A percentile compares a stretch with the other conserved stretches of the same genome.
phyloP scores from a whole-genome alignment of 2,797 vertebrate species.

The Tiaroga cobitis region DNA sequence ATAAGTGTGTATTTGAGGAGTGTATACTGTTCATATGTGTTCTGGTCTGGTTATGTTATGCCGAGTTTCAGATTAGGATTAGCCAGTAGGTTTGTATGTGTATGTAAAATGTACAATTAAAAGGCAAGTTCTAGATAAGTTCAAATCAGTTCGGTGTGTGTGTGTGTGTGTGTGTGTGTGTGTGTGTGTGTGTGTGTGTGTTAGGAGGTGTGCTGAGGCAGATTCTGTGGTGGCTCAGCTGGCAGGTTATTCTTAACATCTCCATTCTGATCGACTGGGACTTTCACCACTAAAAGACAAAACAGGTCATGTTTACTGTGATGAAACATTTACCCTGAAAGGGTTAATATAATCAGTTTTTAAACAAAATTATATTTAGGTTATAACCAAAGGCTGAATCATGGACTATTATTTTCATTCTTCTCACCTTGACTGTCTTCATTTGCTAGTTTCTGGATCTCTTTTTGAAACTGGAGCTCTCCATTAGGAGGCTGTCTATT shows the following conservation, averaged over 20 bases:
- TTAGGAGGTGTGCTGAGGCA: constrained; percentile 70
- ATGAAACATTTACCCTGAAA: too few relatives aligned
- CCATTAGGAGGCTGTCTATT: constrained; percentile 74
- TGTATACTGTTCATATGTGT: not conserved
- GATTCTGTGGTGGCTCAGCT: constrained; percentile 80
- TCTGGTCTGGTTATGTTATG: not conserved
- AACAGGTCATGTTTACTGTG: not conserved
- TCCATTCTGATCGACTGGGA: constrained; percentile 65
- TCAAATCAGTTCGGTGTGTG: not conserved
- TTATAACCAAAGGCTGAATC: not conserved
- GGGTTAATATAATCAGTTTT: not conserved
- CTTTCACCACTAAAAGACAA: constrained; percentile 67
- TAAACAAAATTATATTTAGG: not conserved
- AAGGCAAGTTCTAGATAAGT: not conserved
- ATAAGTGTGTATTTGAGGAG: not conserved
- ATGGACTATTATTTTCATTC: not conserved
- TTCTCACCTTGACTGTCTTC: constrained; percentile 60
- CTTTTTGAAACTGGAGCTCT: constrained; percentile 80
- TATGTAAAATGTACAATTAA: constrained; percentile 31
- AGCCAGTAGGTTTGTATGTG: constrained; percentile 41
- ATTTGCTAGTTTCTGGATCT: constrained; percentile 64
- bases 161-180: not conserved
- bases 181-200: constrained; percentile 32
- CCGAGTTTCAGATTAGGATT: not conserved
- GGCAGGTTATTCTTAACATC: constrained; percentile 69